Evolutionary conservation across 2,113 vertebrate species (phyloP), one percentile per base, ranked within the genome.

Genomic region (Zosterops lateralis): DNA sequence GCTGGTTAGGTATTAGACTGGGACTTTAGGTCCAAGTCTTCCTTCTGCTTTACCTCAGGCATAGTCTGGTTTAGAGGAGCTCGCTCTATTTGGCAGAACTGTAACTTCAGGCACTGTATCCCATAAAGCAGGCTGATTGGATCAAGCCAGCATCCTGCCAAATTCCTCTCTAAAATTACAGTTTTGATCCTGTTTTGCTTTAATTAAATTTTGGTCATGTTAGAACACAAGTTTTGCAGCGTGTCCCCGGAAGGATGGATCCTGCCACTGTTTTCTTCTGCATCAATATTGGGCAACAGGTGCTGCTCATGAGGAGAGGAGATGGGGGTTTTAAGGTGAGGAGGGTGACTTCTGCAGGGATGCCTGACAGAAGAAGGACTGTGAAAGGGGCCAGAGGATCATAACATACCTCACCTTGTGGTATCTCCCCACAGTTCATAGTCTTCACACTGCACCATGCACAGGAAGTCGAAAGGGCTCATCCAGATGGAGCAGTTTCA

Each of bases 241-340:
- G 0, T 83, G 54, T 28, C 17, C 0, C 0, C 0, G 0, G 50
- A 65, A 62, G 28, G 45, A 45, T 4, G 4, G 38, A 62, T 81
- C 50, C 54, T 73, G 36, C 13, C 21, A 12, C 2, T 0, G 0
- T 73, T 88, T 80, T 40, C 19, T 72, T 86, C 42, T 76, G 24
- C 28, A 47, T 36, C 14, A 24, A 26, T 20, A 50, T 12, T 0
- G 3, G 24, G 58, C 17, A 32, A 45, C 32, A 0, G 2, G 5
- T 77, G 56, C 56, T 90, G 31, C 45, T 66, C 1, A 0, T 34
- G n/a, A 64, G 68, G 58, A 85, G 38, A 81, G n/a, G 42, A 90
- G 53, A 50, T 19, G 53, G 8, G 29, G 15, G 20, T 65, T 82
- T 51, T 60, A 20, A 57, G 80, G 42, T 19, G 9, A 57, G n/a